These are phyloP conservation scores for Pseudomyrmex concolor DNA, from an alignment of 1,140 invertebrate genomes.

Conservation along the genomic window DNA sequence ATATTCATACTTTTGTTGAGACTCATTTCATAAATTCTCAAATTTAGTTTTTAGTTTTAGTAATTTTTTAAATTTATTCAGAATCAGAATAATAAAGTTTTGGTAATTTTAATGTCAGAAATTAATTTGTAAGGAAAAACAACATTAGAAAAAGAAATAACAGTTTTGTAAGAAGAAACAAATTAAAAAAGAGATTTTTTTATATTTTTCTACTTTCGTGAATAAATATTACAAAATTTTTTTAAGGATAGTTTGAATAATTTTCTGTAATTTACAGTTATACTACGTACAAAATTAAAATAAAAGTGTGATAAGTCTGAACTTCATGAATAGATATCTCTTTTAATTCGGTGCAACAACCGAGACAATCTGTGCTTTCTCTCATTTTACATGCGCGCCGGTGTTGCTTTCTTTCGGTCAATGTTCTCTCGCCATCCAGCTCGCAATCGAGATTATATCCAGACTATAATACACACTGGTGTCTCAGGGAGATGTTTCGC, in stretches of 20 bases:
- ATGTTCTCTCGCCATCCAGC: conserved; percentile 7
- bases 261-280: neutral
- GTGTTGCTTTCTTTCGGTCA: conserved; percentile 12
- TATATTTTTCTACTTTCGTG: no score
- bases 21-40: neutral
- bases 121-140: neutral
- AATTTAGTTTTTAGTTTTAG: conserved; percentile 14
- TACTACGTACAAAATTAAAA: conserved; percentile 9
- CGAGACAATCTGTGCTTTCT: conserved; percentile 12
- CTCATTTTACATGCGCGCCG: conserved; percentile 6
- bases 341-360: conserved; percentile 35
- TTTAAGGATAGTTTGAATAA: neutral
- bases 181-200: no score
- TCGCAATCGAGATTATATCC: conserved; percentile 48
- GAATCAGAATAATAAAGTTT: neutral
- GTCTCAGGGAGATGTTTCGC: conserved; percentile 38
- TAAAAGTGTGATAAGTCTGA: neutral
- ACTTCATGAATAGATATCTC: conserved; percentile 20
- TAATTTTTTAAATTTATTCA: neutral
- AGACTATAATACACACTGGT: conserved; percentile 11
- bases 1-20: neutral
- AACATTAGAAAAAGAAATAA: neutral
- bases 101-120: neutral
- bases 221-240: no score
- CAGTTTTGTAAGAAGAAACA: neutral